Base-by-base conservation (phyloP, 2,888 invertebrate genomes). In the Cartodere bifasciata region DNA sequence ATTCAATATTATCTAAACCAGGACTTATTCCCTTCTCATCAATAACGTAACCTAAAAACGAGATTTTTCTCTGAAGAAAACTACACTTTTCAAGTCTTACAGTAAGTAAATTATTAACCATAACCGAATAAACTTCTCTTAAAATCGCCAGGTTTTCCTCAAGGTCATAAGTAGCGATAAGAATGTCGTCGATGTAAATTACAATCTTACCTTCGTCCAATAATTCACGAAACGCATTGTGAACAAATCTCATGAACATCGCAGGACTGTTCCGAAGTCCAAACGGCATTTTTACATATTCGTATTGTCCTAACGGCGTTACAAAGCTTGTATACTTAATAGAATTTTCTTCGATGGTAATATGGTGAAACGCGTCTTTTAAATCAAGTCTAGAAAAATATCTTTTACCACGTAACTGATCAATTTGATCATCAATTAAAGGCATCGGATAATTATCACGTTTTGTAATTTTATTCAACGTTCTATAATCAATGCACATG, bases 231-330 rank as follows among this genome's bases (percentile, higher is more conserved):
- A n/a, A n/a, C n/a, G n/a, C n/a, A n/a, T n/a, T n/a, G n/a, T n/a
- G n/a, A n/a, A n/a, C n/a, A n/a, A n/a, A n/a, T n/a, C n/a, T 26
- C 30, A 11, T 26, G 13, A 29, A 29, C 4, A 29, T 11, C 13
- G 34, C 14, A 5, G 50, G 47, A 17, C 39, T 39, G 29, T 43
- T 45, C 10, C 28, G 37, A n/a, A 48, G 34, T 1, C 51, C 52
- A 36, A 50, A 46, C 3, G 47, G 50, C 46, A 50, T 49, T 31
- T 38, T 39, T n/a, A 38, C 15, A 38, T 40, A 53, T 36, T 52
- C 48, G 29, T 26, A 52, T 25, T 52, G 49, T 1, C 49, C 48
- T 13, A 40, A 31, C 7, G 41, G 45, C 2, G 45, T 48, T 4
- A 46, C 36, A 38, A 55, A 54, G 2, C 49, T 43, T 2, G 50